Evolutionary conservation across 2,113 vertebrate species (phyloP).

Genomic region (Indri indri): DNA sequence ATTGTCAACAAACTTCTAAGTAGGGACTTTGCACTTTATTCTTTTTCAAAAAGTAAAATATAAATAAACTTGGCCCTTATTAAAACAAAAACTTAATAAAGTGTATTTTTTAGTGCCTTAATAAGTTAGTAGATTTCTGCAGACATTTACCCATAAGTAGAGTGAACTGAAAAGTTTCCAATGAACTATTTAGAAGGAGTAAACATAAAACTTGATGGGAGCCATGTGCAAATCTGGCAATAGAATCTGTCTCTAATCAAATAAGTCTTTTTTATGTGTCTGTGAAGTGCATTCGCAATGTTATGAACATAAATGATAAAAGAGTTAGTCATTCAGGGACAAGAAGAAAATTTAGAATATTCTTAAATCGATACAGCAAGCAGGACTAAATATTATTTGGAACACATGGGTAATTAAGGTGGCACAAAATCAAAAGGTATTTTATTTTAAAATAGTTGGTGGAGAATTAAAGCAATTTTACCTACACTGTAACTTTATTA

Average conservation of each 20-base stretch:
- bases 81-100: background rate
- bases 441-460: slow-evolving; percentile 37
- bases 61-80: background rate
- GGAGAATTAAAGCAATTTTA: slow-evolving; percentile 12
- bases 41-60: background rate
- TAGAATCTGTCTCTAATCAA: background rate
- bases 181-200: background rate
- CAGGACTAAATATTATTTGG: slow-evolving; percentile 7
- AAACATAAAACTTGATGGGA: background rate
- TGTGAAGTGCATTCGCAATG: background rate
- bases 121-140: background rate
- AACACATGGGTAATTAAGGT: background rate
- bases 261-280: background rate
- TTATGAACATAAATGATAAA: background rate
- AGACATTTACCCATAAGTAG: background rate
- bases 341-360: slow-evolving; percentile 15
- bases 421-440: slow-evolving; percentile 6
- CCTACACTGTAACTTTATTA: background rate
- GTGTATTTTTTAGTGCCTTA: background rate
- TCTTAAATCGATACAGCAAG: background rate
- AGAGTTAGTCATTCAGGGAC: background rate
- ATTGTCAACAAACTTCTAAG: background rate
- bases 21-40: background rate
- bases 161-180: background rate
- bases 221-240: background rate